phyloP scores from a whole-genome alignment of 1,140 invertebrate species.

The Orchestia grillus region DNA sequence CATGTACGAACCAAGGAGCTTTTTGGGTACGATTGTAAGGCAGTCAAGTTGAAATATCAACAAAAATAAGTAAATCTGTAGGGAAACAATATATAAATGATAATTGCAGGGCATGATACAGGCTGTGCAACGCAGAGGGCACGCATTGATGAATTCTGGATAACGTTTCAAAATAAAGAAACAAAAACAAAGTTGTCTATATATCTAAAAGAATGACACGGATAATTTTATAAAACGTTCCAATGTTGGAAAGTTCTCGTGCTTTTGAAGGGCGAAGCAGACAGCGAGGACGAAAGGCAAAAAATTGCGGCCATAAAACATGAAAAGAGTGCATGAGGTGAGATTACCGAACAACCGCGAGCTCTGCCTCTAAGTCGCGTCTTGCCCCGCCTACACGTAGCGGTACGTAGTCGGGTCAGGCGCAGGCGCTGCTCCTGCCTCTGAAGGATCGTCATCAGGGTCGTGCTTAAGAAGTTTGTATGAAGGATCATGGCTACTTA shows the following conservation, averaged over 20 bases:
- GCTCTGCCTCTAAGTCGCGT: neutral
- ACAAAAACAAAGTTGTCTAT: neutral
- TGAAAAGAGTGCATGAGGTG: neutral
- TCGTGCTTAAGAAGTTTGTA: slow-evolving; percentile 32
- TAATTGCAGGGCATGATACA: neutral
- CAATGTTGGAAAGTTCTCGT: slow-evolving; percentile 14
- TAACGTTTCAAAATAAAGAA: neutral
- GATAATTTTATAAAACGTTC: neutral
- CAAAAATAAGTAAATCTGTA: neutral
- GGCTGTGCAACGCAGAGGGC: slow-evolving; percentile 17
- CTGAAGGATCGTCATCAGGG: slow-evolving; percentile 23
- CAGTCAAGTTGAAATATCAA: neutral
- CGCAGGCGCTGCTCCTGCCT: neutral
- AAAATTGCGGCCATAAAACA: slow-evolving; percentile 13
- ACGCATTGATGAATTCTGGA: neutral
- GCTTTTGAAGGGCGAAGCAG: slow-evolving; percentile 25
- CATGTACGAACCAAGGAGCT: neutral
- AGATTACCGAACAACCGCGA: slow-evolving; percentile 26
- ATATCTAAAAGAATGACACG: neutral
- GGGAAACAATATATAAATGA: neutral
- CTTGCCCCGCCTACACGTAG: slow-evolving; percentile 27
- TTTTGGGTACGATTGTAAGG: neutral
- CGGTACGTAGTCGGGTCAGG: slow-evolving; percentile 12
- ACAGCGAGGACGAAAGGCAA: slow-evolving; percentile 45
- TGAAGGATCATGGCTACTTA: slow-evolving; percentile 36